A percentile compares a stretch with the other conserved stretches of the same genome.
Conservation (phyloP, 2,113 vertebrate species). For the Psephotus haematonotus region DNA sequence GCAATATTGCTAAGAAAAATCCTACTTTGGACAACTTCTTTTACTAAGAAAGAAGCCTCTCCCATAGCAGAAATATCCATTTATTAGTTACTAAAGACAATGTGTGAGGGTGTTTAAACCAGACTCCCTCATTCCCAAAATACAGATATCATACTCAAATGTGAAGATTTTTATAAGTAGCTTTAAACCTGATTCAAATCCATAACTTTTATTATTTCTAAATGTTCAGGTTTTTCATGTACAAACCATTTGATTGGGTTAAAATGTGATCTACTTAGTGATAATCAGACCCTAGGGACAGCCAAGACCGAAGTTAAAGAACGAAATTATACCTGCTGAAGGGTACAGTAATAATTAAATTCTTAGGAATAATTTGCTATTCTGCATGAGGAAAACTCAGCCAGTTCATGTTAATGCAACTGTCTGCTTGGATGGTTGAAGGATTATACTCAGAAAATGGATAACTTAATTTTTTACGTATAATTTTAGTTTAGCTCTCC, state of each 20-base stretch:
- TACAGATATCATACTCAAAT: neutral
- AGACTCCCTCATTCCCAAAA: neutral
- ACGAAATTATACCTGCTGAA: neutral
- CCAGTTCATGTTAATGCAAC: neutral
- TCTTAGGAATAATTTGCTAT: neutral
- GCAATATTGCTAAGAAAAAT: neutral
- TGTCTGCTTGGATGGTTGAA: neutral
- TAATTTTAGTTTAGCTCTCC: conserved; percentile 9
- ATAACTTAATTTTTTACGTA: neutral
- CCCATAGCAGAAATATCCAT: neutral
- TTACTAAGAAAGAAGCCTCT: neutral
- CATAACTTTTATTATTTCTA: neutral
- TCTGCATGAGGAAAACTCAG: neutral
- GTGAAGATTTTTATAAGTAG: neutral
- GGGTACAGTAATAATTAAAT: neutral
- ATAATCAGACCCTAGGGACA: neutral
- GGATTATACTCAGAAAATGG: neutral
- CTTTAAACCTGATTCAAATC: neutral
- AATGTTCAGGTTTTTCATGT: neutral
- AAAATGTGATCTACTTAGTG: neutral
- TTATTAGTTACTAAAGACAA: neutral
- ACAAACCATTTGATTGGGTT: neutral
- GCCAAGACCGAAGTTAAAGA: neutral
- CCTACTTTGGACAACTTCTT: neutral
- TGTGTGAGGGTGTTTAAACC: neutral